Evolutionary conservation across 2,797 vertebrate genomes (phyloP), one percentile per base, ranked within the genome.

Genomic region (Chaetophractus vellerosus): DNA sequence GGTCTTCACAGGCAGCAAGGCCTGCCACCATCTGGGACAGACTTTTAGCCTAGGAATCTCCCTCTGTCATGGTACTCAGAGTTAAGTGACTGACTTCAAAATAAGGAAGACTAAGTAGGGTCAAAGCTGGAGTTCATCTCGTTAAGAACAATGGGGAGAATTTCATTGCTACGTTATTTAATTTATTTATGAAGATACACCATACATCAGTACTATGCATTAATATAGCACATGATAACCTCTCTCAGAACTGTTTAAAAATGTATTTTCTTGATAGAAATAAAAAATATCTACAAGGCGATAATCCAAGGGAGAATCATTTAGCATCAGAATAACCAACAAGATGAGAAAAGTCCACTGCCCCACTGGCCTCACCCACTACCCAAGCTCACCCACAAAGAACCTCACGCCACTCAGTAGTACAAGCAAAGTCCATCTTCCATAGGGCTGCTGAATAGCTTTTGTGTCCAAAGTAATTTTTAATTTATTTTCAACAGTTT

Each of bases 231-330:
- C 10, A 31, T 31, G n/a, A 45, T 85, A 93, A 84, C 23, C n/a
- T 75, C 71, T 80, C 75, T 84, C 55, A 71, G 38, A 64, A 83
- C 5, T 41, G 72, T 72, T 88, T 90, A 52, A 68, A 92, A 88
- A n/a, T 57, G 36, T 69, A 38, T 64, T 75, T 81, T 91, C n/a
- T 69, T 69, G 19, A 45, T 45, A 45, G 45, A 52, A 52, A 52
- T 52, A 52, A 88, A 84, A 72, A 86, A 57, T 12, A 63, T 48
- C 57, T n/a, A 81, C 15, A 90, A 86, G 68, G 61, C 9, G 26
- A 94, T 38, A 31, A 63, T 3, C 28, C n/a, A 38, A 81, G 61
- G 88, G 50, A 89, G 50, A 86, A 71, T 55, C 45, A 90, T 55
- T 81, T 61, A 74, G 33, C 63, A 45, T 31, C 36, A 63, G 80